Evolutionary conservation across 2,113 vertebrate species (phyloP).

Genomic region (Bostrychus sinensis): DNA sequence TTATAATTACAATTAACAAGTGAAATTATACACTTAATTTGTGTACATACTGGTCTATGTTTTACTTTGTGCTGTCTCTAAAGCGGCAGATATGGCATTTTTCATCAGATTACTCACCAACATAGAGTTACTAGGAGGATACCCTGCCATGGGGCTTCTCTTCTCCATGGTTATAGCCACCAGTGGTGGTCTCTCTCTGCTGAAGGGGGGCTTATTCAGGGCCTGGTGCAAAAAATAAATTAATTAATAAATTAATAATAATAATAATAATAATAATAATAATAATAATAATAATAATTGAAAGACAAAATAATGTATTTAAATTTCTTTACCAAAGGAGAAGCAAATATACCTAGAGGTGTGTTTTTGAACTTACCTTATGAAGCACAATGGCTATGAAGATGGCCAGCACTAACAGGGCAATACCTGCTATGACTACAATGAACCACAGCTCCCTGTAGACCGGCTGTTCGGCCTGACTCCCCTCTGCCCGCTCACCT

Average conservation of each 20-base stretch:
- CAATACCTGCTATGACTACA: conserved; percentile 85
- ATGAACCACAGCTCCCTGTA: conserved; percentile 93
- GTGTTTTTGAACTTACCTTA: conserved; percentile 55
- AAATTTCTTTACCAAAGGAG: not conserved
- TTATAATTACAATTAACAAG: not conserved
- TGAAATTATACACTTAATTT: too few species aligned
- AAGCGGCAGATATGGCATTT: too few species aligned
- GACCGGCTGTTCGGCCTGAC: conserved; percentile 56
- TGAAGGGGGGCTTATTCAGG: conserved; percentile 84
- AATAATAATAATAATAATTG: too few species aligned
- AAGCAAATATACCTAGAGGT: not conserved
- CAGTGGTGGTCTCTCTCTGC: conserved; percentile 89
- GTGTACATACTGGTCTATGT: too few species aligned
- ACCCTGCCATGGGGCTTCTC: conserved; percentile 82
- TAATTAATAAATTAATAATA: too few species aligned
- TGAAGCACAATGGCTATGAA: conserved; percentile 86
- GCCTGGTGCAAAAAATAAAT: conserved; percentile 75
- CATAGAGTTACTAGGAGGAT: conserved; percentile 84
- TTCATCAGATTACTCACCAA: conserved; percentile 76
- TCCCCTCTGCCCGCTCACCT: conserved; percentile 73
- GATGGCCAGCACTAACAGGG: conserved; percentile 88
- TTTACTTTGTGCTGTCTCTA: too few species aligned
- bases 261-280: too few species aligned
- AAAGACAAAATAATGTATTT: not conserved
- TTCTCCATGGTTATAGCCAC: conserved; percentile 83